phyloP scores from a whole-genome alignment of 2,797 vertebrate genomes.

The Hydrolagus colliei region DNA sequence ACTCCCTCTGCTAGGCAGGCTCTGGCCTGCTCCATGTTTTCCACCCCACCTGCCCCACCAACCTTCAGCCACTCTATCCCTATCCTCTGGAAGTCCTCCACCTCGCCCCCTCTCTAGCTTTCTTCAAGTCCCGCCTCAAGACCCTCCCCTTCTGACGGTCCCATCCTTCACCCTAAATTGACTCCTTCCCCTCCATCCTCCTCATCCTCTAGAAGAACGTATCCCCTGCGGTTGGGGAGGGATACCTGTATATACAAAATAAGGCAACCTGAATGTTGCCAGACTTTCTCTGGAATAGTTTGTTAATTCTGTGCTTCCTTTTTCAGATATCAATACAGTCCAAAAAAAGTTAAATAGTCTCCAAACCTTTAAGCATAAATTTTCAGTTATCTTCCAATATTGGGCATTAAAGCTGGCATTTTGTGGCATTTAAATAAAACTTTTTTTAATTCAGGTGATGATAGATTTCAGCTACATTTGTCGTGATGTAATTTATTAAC shows the following conservation, averaged over 20 bases:
- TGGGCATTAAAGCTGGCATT: background rate
- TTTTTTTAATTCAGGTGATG: background rate
- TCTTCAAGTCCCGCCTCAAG: too few relatives aligned
- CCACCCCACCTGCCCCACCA: too few relatives aligned
- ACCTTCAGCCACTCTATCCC: too few relatives aligned
- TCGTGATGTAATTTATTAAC: background rate
- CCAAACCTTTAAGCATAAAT: background rate
- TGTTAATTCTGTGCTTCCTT: background rate
- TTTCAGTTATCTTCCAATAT: background rate
- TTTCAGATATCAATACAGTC: background rate
- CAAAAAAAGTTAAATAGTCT: background rate
- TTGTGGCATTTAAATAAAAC: background rate
- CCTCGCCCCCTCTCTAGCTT: too few relatives aligned
- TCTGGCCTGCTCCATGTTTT: too few relatives aligned
- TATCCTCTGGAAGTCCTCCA: too few relatives aligned
- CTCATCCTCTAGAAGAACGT: background rate
- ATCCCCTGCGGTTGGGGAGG: background rate
- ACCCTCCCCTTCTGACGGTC: too few relatives aligned
- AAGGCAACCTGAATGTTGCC: background rate
- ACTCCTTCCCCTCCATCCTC: too few relatives aligned
- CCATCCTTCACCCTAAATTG: too few relatives aligned
- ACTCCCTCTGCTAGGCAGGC: too few relatives aligned
- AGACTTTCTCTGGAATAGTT: background rate
- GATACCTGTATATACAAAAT: too few relatives aligned
- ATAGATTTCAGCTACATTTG: slow-evolving; percentile 3